Percentiles rank a stretch among this genome's conserved stretches.
Evolutionary conservation across 1,140 invertebrate genomes (phyloP).

Genomic region (Heliconius nattereri): DNA sequence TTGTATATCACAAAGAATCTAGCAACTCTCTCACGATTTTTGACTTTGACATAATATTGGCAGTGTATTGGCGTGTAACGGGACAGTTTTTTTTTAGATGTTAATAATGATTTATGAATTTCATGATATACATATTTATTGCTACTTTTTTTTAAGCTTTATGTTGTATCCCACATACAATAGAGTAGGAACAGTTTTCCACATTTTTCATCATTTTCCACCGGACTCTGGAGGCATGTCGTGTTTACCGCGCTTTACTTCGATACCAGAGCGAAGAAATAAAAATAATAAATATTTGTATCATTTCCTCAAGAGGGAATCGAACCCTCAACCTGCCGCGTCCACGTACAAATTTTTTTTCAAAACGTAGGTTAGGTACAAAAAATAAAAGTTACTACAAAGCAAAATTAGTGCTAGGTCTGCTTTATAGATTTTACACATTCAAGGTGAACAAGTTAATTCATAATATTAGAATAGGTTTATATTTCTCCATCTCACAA

Average conservation of each 20-base stretch:
- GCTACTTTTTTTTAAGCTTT: not conserved
- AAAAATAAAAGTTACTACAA: not conserved
- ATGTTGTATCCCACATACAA: too few relatives aligned
- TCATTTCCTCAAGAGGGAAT: too few relatives aligned
- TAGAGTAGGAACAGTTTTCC: too few relatives aligned
- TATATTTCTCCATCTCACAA: not conserved
- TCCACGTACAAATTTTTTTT: not conserved
- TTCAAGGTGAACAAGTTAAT: conserved; percentile 61
- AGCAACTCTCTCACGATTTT: conserved; percentile 65
- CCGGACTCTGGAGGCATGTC: too few relatives aligned
- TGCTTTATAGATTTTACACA: conserved; percentile 52
- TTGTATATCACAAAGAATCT: conserved; percentile 49
- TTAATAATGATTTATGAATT: not conserved
- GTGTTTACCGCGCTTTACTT: too few relatives aligned
- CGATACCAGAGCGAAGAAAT: too few relatives aligned
- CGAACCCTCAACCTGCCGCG: too few relatives aligned
- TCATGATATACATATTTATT: not conserved
- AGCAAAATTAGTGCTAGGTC: not conserved
- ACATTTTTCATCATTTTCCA: too few relatives aligned
- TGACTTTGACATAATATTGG: conserved; percentile 44
- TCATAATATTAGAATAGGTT: not conserved
- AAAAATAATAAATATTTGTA: too few relatives aligned
- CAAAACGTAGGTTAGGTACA: not conserved
- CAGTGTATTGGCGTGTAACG: conserved; percentile 38
- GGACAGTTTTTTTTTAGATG: conserved; percentile 26